Conservation (phyloP, 2,113 vertebrate species). For the Acanthisitta chloris region DNA sequence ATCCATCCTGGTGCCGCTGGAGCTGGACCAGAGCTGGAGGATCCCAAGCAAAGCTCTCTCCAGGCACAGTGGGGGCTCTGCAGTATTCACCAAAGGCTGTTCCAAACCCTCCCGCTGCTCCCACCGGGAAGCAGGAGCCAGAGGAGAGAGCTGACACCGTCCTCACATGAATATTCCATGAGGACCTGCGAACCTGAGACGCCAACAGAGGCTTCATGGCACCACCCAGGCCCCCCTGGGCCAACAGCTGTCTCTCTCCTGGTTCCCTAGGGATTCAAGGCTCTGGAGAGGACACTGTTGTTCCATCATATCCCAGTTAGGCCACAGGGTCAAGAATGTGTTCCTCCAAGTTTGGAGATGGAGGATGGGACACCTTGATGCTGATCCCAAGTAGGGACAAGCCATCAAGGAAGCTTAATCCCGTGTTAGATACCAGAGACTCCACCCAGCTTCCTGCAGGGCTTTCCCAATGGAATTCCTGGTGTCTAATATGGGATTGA, state of each 20-base stretch:
- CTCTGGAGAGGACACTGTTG: neutral
- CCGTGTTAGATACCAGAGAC: rapidly evolving
- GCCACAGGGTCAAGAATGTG: neutral
- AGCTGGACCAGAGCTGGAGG: too few relatives aligned
- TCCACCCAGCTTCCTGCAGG: neutral
- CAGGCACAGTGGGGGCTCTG: neutral
- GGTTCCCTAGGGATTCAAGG: neutral
- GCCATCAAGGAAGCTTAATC: rapidly evolving
- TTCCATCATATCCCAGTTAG: rapidly evolving
- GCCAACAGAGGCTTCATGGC: neutral
- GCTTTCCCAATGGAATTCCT: neutral
- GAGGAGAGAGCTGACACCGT: slow-evolving; percentile 76
- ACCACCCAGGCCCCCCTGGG: neutral
- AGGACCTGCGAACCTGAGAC: slow-evolving; percentile 77
- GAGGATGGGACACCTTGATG: rapidly evolving
- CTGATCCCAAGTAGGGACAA: rapidly evolving
- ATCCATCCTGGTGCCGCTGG: neutral
- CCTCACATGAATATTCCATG: slow-evolving; percentile 83
- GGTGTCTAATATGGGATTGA: rapidly evolving
- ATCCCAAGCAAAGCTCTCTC: too few relatives aligned
- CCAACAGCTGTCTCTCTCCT: too few relatives aligned
- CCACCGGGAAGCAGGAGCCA: neutral
- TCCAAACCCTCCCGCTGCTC: neutral
- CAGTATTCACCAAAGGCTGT: neutral
- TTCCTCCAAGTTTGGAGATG: rapidly evolving